phyloP scores from a whole-genome alignment of 2,888 invertebrate species.

The Microplitis manilae region DNA sequence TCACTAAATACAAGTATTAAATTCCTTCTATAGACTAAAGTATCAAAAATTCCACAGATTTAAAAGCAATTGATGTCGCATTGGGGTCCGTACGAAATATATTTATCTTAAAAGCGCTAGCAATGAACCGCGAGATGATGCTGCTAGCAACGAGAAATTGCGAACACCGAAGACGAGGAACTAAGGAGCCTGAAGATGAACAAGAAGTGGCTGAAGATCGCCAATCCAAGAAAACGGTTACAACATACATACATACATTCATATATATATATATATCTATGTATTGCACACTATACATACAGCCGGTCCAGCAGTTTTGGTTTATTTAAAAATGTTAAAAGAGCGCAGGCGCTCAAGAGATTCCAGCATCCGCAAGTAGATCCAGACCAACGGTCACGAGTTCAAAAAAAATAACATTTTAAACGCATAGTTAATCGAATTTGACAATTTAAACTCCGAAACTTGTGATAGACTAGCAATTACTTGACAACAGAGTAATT shows the following conservation, averaged over 20 bases:
- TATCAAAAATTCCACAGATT: neutral
- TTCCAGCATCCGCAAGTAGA: neutral
- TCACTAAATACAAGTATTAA: neutral
- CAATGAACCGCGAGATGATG: neutral
- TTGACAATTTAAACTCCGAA: too few relatives aligned
- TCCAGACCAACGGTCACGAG: neutral
- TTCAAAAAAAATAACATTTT: neutral
- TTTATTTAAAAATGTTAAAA: neutral
- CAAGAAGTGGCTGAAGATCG: neutral
- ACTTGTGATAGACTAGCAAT: too few relatives aligned
- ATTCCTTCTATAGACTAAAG: slow-evolving; percentile 1
- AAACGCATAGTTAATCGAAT: neutral
- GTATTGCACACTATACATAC: neutral
- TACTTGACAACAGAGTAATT: too few relatives aligned
- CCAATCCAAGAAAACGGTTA: neutral
- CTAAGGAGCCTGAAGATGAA: neutral
- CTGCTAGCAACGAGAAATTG: neutral
- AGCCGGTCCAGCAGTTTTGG: neutral
- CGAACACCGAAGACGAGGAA: slow-evolving; percentile 12
- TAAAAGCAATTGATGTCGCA: neutral
- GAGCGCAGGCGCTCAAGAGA: neutral
- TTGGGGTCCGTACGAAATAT: neutral
- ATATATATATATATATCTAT: neutral
- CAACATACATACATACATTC: neutral
- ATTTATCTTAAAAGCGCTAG: neutral